These are phyloP conservation scores for Coracopsis vasa DNA, from an alignment of 2,113 vertebrate genomes.

Conservation along the genomic window DNA sequence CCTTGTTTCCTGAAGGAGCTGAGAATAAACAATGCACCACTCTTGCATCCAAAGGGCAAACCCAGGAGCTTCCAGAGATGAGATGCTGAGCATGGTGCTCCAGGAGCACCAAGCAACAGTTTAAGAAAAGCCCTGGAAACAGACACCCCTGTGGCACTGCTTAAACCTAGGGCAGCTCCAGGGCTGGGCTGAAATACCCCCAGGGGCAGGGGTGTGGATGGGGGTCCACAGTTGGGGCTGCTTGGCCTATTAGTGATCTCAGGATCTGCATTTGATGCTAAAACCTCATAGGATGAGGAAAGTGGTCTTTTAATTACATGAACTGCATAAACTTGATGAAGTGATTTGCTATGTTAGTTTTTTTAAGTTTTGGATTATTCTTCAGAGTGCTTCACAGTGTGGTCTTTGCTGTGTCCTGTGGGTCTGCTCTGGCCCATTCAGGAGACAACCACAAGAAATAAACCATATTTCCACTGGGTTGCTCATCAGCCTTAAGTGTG, in stretches of 20 bases:
- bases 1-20: background rate
- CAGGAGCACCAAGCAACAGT: background rate
- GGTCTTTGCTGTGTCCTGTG: background rate
- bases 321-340: background rate
- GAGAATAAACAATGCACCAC: rapidly evolving
- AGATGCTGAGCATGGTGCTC: rapidly evolving
- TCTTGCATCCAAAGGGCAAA: background rate
- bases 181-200: background rate
- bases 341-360: rapidly evolving
- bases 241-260: background rate
- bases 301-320: background rate
- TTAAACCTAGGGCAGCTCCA: rapidly evolving
- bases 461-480: background rate
- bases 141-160: rapidly evolving
- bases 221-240: background rate
- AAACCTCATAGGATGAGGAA: background rate
- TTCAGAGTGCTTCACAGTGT: background rate
- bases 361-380: background rate
- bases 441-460: background rate
- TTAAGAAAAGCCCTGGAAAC: rapidly evolving
- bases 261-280: background rate
- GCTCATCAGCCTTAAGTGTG: background rate
- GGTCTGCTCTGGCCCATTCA: background rate
- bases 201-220: background rate
- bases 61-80: background rate